Base-by-base conservation (phyloP, 2,113 vertebrate species). In the Channa argus region DNA sequence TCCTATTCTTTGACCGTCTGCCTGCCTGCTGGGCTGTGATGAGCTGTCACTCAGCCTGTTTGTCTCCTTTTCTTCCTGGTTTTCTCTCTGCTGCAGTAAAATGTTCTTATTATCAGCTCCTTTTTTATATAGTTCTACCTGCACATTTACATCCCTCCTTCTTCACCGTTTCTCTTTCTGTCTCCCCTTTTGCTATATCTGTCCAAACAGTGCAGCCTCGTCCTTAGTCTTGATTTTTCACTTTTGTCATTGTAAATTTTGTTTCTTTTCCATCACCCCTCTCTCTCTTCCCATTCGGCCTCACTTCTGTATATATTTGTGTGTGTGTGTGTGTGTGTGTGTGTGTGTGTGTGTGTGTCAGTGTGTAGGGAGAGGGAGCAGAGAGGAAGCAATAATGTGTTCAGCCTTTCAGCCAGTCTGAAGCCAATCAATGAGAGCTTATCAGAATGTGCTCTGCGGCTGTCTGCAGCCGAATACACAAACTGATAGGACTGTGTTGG, bases 371-470 rank as follows among this genome's bases (percentile, higher is more conserved):
- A 33, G 64, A 5, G 51, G 24, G 38, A 64, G 47, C 24, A 58
- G 54, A 72, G 24, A 12, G 54, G 65, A 63, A 54, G 78, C 51
- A 79, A 87, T 80, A 82, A 85, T 84, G 79, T 64, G 49, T 64
- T 85, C 68, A 86, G 79, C 74, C 76, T 84, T 85, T 84, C 82
- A 83, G 82, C 68, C 64, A 24, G 79, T 82, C 78, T 84, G 84
- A 73, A 86, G 82, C 86, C 80, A 86, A 91, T 91, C 89, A 91
- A 81, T 86, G 79, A 69, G 13, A 77, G 80, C 82, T 89, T 90
- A 91, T 91, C 90, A 71, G 86, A 78, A 76, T 82, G 76, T 76
- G 78, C 73, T 87, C 62, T 68, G 75, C 15, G 63, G 80, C 73
- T 83, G 75, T 82, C 82, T 78, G 74, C 79, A 65, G 74, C 60